Evolutionary conservation across 2,113 vertebrate species (phyloP).

Genomic region (Coptodon rendalli): DNA sequence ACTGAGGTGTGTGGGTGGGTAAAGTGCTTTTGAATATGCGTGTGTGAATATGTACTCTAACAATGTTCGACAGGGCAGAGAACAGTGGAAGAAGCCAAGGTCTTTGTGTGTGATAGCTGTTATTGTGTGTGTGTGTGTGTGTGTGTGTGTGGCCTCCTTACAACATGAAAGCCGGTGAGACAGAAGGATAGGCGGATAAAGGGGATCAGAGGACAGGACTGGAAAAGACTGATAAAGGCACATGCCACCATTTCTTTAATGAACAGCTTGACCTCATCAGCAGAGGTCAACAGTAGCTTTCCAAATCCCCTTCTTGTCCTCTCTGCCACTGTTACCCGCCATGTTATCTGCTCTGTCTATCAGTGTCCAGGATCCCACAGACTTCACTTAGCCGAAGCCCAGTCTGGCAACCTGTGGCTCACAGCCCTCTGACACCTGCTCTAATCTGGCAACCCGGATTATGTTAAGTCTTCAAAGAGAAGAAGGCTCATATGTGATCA

Average conservation of each 20-base stretch:
- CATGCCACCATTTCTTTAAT: slow-evolving; percentile 65
- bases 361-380: slow-evolving; percentile 54
- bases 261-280: slow-evolving; percentile 69
- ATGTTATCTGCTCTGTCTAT: slow-evolving; percentile 61
- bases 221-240: slow-evolving; percentile 61
- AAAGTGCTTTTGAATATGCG: slow-evolving; percentile 3
- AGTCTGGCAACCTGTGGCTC: slow-evolving; percentile 54
- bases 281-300: slow-evolving; percentile 60
- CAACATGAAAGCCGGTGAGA: slow-evolving; percentile 54
- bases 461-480: slow-evolving; percentile 51
- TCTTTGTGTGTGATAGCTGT: slow-evolving; percentile 34
- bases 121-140: slow-evolving; percentile 15
- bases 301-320: slow-evolving; percentile 50
- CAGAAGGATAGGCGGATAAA: slow-evolving; percentile 52
- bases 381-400: slow-evolving; percentile 46
- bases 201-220: slow-evolving; percentile 63
- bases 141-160: slow-evolving; percentile 31
- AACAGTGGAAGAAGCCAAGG: slow-evolving; percentile 27
- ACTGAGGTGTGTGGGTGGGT: slow-evolving; percentile 10
- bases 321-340: slow-evolving; percentile 24
- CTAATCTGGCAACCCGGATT: slow-evolving; percentile 63
- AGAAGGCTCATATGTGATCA: slow-evolving; percentile 26
- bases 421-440: slow-evolving; percentile 46
- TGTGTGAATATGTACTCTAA: slow-evolving; percentile 29
- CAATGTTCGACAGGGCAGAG: background rate